Percentiles rank a stretch among this genome's conserved stretches.
These are phyloP conservation scores for Thinocorus orbignyianus DNA, from an alignment of 2,113 vertebrate species.

Conservation along the genomic window DNA sequence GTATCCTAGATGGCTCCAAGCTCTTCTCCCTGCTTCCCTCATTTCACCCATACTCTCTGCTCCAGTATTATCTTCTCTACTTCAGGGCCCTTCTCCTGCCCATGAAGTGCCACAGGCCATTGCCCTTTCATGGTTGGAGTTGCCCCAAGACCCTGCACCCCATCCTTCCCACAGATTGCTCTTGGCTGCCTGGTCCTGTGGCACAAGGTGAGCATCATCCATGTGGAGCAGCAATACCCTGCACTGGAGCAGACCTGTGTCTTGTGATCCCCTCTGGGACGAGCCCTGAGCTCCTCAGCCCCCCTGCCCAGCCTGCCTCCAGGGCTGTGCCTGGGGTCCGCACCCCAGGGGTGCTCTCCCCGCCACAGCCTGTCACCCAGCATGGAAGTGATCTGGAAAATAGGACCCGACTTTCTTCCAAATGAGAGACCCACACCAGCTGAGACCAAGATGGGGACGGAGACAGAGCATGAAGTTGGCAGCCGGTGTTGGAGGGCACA, in stretches of 20 bases:
- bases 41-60: not conserved
- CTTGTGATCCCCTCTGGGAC: not conserved
- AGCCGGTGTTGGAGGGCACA: accelerated
- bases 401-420: not conserved
- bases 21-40: not conserved
- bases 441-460: accelerated
- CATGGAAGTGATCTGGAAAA: not conserved
- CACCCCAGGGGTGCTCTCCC: not conserved
- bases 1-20: not conserved
- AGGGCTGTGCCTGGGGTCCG: not conserved
- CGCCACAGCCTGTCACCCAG: not conserved
- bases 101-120: not conserved
- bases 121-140: not conserved
- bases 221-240: not conserved
- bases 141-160: not conserved
- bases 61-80: not conserved
- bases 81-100: not conserved
- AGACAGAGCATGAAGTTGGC: accelerated
- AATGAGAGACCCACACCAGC: accelerated
- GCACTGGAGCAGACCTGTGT: not conserved
- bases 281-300: not conserved
- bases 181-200: not conserved
- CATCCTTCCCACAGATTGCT: not conserved
- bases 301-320: not conserved
- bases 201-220: not conserved